A percentile compares a stretch with the other conserved stretches of the same genome.
Conservation (phyloP, 1,140 invertebrate species). For the Gonioctena quinquepunctata region DNA sequence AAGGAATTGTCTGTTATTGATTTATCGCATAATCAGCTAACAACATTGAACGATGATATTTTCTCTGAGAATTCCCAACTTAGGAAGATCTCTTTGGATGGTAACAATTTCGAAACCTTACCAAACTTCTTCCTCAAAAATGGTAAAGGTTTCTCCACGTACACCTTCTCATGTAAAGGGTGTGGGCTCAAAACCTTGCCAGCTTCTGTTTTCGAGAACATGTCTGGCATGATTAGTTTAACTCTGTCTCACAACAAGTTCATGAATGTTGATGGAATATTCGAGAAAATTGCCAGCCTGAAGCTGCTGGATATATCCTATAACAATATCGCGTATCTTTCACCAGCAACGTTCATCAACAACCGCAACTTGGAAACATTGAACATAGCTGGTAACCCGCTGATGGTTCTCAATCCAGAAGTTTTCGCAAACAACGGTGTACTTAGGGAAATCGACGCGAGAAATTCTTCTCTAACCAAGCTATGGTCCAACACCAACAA, state of each 20-base stretch:
- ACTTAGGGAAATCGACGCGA: slow-evolving; percentile 66
- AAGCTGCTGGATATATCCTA: slow-evolving; percentile 40
- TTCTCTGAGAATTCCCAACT: slow-evolving; percentile 40
- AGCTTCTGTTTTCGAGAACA: slow-evolving; percentile 34
- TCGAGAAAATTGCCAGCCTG: slow-evolving; percentile 36
- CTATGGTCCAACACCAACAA: slow-evolving; percentile 64
- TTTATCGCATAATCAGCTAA: slow-evolving; percentile 47
- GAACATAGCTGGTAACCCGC: slow-evolving; percentile 70
- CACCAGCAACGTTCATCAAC: slow-evolving; percentile 64
- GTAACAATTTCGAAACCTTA: slow-evolving; percentile 43
- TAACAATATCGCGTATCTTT: slow-evolving; percentile 46
- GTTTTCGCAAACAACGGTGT: slow-evolving; percentile 65
- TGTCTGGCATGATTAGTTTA: slow-evolving; percentile 36
- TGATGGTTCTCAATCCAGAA: slow-evolving; percentile 66
- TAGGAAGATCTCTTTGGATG: slow-evolving; percentile 42
- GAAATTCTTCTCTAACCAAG: slow-evolving; percentile 64
- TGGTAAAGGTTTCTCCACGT: slow-evolving; percentile 31
- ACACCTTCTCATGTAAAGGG: slow-evolving; percentile 47
- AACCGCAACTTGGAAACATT: slow-evolving; percentile 67
- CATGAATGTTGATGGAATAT: slow-evolving; percentile 29
- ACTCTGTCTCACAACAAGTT: slow-evolving; percentile 40
- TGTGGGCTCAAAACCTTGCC: slow-evolving; percentile 36
- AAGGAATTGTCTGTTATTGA: slow-evolving; percentile 39
- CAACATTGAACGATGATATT: slow-evolving; percentile 35
- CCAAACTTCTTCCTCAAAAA: slow-evolving; percentile 40